phyloP scores from a whole-genome alignment of 2,888 invertebrate species.

The Harpagoxenus sublaevis region DNA sequence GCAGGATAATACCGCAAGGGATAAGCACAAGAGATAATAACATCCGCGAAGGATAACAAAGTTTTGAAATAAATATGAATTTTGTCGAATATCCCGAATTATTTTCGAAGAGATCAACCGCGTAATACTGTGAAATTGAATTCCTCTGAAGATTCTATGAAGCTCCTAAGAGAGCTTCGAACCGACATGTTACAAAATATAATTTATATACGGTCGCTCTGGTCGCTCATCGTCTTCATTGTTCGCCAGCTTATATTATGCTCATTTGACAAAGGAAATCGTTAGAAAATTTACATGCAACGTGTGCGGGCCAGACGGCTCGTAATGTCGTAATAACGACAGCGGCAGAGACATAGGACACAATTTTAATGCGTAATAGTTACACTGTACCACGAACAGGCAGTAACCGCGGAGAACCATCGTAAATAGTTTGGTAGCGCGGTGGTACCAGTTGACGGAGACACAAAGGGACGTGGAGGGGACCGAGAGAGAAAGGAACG shows the following conservation, averaged over 20 bases:
- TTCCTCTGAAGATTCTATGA: background rate
- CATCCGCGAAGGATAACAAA: background rate
- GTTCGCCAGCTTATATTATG: background rate
- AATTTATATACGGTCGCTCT: background rate
- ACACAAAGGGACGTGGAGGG: conserved; percentile 9
- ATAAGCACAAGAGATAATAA: conserved; percentile 5
- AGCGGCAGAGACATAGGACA: background rate
- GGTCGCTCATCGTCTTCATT: background rate
- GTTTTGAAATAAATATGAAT: background rate
- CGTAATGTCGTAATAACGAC: background rate
- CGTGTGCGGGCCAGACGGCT: background rate
- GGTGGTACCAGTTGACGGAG: conserved; percentile 36
- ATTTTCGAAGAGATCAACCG: background rate
- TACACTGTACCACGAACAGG: conserved; percentile 9
- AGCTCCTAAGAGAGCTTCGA: background rate
- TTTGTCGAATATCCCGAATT: background rate
- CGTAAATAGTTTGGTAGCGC: conserved; percentile 51
- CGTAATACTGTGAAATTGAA: background rate
- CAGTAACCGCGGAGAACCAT: conserved; percentile 42
- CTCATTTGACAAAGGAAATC: background rate
- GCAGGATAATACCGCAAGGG: background rate
- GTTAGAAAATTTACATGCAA: conserved; percentile 1
- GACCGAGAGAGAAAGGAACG: conserved; percentile 70
- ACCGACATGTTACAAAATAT: background rate
- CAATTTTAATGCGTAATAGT: conserved; percentile 28